Evolutionary conservation across 2,113 vertebrate species (phyloP), one percentile per base, ranked within the genome.

Genomic region (Lamprotornis superbus): DNA sequence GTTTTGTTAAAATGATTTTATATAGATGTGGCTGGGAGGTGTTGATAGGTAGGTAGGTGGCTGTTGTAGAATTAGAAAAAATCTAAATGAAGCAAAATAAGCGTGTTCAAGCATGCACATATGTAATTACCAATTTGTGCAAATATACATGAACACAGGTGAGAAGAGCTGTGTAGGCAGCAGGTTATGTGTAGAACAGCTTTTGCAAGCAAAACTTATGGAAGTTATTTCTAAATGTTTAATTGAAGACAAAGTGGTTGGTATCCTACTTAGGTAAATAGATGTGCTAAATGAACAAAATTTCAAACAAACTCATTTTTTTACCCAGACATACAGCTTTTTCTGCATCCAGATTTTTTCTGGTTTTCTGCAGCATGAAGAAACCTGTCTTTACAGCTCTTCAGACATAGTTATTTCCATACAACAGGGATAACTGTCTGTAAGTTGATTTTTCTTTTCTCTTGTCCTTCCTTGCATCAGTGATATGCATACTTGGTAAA

Each of bases 141-240:
- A n/a, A 53, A 31, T 25, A 4, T 12, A 22, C 0, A 0, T 60
- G 35, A 67, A 16, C 15, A 11, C 23, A 16, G 28, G 18, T n/a
- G 44, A 30, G 12, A 21, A 35, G 67, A 60, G 46, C 50, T 59
- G 17, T 31, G 28, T 15, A 75, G 61, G 14, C 67, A 79, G n/a
- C 24, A 30, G 25, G 23, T 20, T 52, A 20, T 8, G 15, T 20
- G 3, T 7, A 46, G 37, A 60, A 12, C 33, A 70, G 12, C 33
- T 50, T 76, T 50, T 55, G 47, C 52, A 19, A 63, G 9, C 56
- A 46, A 39, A 82, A 44, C 60, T 53, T 31, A 14, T 0, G 8
- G 9, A 42, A 30, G 14, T 63, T 30, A 27, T 9, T 78, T 70
- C 40, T 70, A 35, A 57, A 27, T 1, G 9, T 64, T 56, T 22